Base-by-base conservation (phyloP, 2,888 invertebrate species). In the Erpobdella octoculata region DNA sequence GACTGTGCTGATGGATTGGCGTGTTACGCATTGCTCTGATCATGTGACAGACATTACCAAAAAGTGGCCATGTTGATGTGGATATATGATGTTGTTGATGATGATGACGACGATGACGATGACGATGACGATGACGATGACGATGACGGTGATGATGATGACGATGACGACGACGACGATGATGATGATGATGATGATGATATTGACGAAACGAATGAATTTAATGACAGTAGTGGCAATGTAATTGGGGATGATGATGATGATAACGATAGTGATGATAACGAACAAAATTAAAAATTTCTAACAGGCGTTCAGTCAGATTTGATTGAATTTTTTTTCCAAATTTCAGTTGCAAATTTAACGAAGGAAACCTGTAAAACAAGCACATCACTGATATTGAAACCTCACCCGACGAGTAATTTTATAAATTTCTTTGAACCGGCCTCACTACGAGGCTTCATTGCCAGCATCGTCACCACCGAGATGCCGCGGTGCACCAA, bases 391-490 rank as follows among this genome's bases (percentile, higher is more conserved):
- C 28, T 53, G 53, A 5, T 53, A 25, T 8, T 53, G 12, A 21
- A 28, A 15, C 12, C 53, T 53, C 3, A 53, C 9, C 18, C 21
- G 18, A 53, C 12, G 21, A n/a, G n/a, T n/a, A n/a, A n/a, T n/a
- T n/a, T n/a, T n/a, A n/a, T n/a, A n/a, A 53, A 53, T 28, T 53
- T 1, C 53, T 15, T 15, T 1, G 53, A 53, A 15, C 6, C 53
- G 8, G 9, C 28, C n/a, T 9, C 48, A 18, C 46, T 37, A 53
- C 28, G 38, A 8, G 70, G 72, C 8, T 72, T 64, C 38, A 53
- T 72, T 25, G 69, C 70, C 37, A 70, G 72, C 70, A 70, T 68
- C 37, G 70, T 72, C 9, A 70, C 64, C 2, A 62, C 70, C 8
- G 70, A 69, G n/a, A 18, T 38, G 62, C 36, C 37, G 21, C 69